These are phyloP conservation scores for Tursiops truncatus DNA, from an alignment of 2,113 vertebrate species.

Conservation along the genomic window DNA sequence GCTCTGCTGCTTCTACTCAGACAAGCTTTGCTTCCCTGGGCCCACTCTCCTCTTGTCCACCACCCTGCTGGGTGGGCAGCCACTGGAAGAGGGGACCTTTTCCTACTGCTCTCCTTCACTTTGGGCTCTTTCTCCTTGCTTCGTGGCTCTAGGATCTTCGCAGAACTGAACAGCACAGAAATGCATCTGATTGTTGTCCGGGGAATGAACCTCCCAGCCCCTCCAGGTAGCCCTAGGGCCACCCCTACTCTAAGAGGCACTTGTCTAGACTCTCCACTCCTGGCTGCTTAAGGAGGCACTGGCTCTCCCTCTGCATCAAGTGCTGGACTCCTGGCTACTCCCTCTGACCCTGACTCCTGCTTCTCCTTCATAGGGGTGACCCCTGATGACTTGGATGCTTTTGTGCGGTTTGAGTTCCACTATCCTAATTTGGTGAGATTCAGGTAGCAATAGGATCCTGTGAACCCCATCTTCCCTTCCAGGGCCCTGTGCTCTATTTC, in stretches of 20 bases:
- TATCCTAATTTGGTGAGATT: constrained; percentile 95
- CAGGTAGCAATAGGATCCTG: constrained; percentile 61
- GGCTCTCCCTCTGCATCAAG: not conserved
- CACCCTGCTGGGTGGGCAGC: not conserved
- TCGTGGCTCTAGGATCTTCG: constrained; percentile 90
- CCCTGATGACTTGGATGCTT: constrained; percentile 92
- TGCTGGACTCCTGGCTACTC: not conserved
- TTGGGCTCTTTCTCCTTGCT: not conserved
- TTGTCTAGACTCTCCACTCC: not conserved
- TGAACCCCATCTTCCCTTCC: not conserved
- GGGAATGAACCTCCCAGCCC: constrained; percentile 96
- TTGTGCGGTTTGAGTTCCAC: constrained; percentile 96
- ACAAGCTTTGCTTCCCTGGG: not conserved
- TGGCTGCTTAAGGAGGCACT: not conserved
- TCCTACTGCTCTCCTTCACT: not conserved
- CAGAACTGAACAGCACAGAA: constrained; percentile 97
- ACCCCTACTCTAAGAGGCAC: not conserved
- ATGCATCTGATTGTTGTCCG: constrained; percentile 94
- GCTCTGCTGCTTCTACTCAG: not conserved
- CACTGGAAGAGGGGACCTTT: not conserved
- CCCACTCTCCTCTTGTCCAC: not conserved
- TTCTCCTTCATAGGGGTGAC: constrained; percentile 87
- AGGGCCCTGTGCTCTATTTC: not conserved
- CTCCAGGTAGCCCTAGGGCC: constrained; percentile 86
- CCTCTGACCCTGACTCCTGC: not conserved